Percentiles rank a stretch among this genome's conserved stretches.
Conservation (phyloP, 2,797 vertebrate genomes). For the Zenarchopterus dispar region DNA sequence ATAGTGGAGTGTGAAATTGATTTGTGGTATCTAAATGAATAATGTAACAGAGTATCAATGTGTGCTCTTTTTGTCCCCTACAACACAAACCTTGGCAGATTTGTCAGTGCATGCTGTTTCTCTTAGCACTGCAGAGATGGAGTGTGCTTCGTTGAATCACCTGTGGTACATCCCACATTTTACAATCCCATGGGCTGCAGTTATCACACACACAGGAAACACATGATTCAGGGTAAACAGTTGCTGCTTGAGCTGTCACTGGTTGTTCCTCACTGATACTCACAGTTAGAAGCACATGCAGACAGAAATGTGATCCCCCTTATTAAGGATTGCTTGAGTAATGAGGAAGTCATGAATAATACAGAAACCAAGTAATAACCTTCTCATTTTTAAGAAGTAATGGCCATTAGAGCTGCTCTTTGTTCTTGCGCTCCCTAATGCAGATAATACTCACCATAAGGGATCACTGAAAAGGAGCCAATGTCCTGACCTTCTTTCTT, state of each 20-base stretch:
- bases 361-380: constrained; percentile 76
- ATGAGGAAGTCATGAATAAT: constrained; percentile 84
- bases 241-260: constrained; percentile 60
- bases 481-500: constrained; percentile 57
- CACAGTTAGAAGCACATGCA: constrained; percentile 55
- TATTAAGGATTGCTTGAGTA: constrained; percentile 69
- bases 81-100: constrained; percentile 12
- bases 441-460: constrained; percentile 58
- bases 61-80: not conserved
- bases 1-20: not conserved
- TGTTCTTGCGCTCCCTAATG: constrained; percentile 51
- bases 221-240: constrained; percentile 62
- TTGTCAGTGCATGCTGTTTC: constrained; percentile 17
- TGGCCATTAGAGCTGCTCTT: constrained; percentile 75
- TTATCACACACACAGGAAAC: constrained; percentile 55
- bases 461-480: constrained; percentile 27
- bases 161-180: constrained; percentile 41
- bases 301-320: constrained; percentile 70
- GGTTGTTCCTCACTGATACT: constrained; percentile 48
- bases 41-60: constrained; percentile 5
- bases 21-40: constrained; percentile 4
- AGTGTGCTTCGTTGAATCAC: constrained; percentile 35
- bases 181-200: constrained; percentile 38
- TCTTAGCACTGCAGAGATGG: constrained; percentile 36
- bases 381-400: constrained; percentile 80